Base-by-base conservation (phyloP, 1,140 invertebrate genomes). In the Stratiolaelaps scimitus region DNA sequence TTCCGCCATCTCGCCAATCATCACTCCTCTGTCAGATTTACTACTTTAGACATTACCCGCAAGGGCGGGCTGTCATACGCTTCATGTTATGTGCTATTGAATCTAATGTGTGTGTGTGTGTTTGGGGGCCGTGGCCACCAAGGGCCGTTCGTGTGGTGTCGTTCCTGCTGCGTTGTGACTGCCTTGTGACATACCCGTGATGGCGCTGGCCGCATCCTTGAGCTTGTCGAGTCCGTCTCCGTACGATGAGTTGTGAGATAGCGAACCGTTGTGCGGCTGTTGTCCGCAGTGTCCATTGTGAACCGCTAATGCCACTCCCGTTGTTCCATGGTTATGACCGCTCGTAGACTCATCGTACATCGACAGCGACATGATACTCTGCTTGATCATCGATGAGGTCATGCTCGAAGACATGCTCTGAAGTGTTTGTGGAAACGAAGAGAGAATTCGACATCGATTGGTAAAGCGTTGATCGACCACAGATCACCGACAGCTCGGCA, bases 361-460 rank as follows among this genome's bases (percentile, higher is more conserved):
- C 26, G 53, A 60, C 15, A 60, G 23, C 2, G 53, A 60, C 53
- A 60, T 60, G 13, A 60, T 26, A 23, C 34, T 60, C 20, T 60
- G 53, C 53, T 60, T 60, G 17, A 60, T 17, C 53, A 60, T 60
- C 53, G 53, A 60, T 29, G 75, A 76, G 1, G 75, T 72, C 71
- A 76, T 74, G 69, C 75, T 76, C 0, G 75, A 72, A 1, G 75
- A 73, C 65, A 72, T 73, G 56, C 72, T 72, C 68, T 76, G 75
- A 1, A 60, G 34, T 40, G 10, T n/a, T n/a, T 40, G 34, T 40
- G 34, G 34, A 40, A 40, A n/a, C n/a, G n/a, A n/a, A n/a, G n/a
- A n/a, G n/a, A 40, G 34, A 40, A 40, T 40, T 40, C 44, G 44
- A 45, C 44, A 13, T 45, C 44, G 47, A 48, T 48, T 15, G 15